Base-by-base conservation (phyloP, 2,113 vertebrate genomes). In the Empidonax traillii region DNA sequence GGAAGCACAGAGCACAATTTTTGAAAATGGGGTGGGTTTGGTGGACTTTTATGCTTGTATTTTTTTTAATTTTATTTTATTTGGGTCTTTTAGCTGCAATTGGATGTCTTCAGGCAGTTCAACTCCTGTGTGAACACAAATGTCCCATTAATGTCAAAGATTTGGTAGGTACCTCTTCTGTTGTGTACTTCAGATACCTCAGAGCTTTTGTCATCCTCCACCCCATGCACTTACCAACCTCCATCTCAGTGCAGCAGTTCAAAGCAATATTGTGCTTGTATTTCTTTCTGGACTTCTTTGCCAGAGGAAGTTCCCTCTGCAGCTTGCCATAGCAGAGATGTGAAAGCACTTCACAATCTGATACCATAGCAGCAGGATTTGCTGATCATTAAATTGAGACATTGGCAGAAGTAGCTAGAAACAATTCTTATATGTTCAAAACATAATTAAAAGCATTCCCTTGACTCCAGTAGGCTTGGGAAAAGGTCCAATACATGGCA, bases 41-140 rank as follows among this genome's bases (percentile, higher is more conserved):
- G 6, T 31, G 41, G 25, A 13, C 14, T 65, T 78, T 69, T 8
- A 25, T 17, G 3, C 3, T 53, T 73, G 4, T 39, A 5, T 63
- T 43, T n/a, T 27, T 52, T 62, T 7, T 7, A 79, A 55, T 41
- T 49, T 23, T 2, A 13, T 62, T 84, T 84, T 16, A 6, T 77
- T 84, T 14, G 66, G 71, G 24, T 69, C 52, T 92, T 89, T 82
- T 69, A 99, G 99, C 98, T 87, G 97, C 97, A 15, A 98, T 97
- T 71, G 99, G 99, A 84, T 98, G 98, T 95, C 93, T 98, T 91
- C 98, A 97, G 66, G 97, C 97, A 49, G 98, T 99, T 94, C 99
- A 99, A 30, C 97, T 98, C 83, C 98, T 99, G 44, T 99, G 99
- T 65, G 99, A 99, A 88, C 97, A 99, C 84, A 99, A 98, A 94